Evolutionary conservation across 1,140 invertebrate species (phyloP), one percentile per base, ranked within the genome.

Genomic region (Acromyrmex heyeri): DNA sequence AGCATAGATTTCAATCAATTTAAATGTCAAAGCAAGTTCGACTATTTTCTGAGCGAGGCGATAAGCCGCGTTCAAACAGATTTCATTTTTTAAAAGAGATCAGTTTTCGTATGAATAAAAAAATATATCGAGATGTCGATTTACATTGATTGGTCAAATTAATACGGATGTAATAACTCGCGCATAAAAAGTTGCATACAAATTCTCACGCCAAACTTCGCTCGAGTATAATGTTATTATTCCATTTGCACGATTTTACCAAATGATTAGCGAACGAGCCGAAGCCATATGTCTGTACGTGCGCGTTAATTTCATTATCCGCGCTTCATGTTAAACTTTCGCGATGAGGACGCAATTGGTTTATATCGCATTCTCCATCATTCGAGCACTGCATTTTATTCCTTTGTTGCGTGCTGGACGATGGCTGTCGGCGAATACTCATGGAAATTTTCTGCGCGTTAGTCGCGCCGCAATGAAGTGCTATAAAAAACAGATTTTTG

Each of bases 261-360:
- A 72, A 82, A 82, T 72, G 18, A 82, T 65, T 53, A 53, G 48
- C 77, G 77, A 79, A 38, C 34, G 30, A 38, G 53, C 21, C 38
- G 69, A 48, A 61, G 53, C 48, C 34, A 8, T 30, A 38, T 34
- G 24, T 10, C 27, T 48, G 55, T 75, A 61, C 69, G 38, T 61
- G 34, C n/a, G 88, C 65, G 73, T 76, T 89, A 86, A 88, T 79
- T 88, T 88, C 73, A 81, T 87, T 85, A 83, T 83, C 70, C 53
- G 69, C 65, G 82, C 67, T 82, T 44, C 65, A 59, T 34, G 67
- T 55, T 67, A 70, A 88, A 88, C 73, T 89, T 86, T 89, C 73
- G 73, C 75, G 83, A 88, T 81, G 67, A 64, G 57, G 55, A 59
- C 21, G 64, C 83, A 76, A 88, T 85, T 75, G 65, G 53, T 72